Conservation (phyloP, 2,888 invertebrate species). For the Osedax fenrisi region DNA sequence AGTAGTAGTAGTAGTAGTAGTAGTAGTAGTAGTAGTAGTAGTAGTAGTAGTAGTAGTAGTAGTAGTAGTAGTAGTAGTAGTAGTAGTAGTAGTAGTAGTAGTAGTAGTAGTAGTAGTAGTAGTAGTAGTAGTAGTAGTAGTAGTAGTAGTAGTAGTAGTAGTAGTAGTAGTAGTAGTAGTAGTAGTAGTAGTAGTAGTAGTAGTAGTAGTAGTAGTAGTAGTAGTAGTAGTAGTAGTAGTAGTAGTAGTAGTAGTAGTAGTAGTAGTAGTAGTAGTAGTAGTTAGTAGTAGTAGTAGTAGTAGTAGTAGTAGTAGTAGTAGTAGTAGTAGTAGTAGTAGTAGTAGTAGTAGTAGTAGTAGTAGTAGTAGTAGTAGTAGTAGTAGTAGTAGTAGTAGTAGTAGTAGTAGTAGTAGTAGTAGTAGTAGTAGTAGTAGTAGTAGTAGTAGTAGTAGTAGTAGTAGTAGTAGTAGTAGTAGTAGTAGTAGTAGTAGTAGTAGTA, state of each 20-base stretch:
- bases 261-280: no score
- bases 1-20: constrained; percentile 33
- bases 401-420: constrained; percentile 20
- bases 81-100: constrained; percentile 33
- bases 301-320: constrained; percentile 31
- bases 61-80: constrained; percentile 30
- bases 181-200: constrained; percentile 33
- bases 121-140: constrained; percentile 32
- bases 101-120: constrained; percentile 32
- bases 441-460: constrained; percentile 19
- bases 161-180: constrained; percentile 31
- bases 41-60: constrained; percentile 33
- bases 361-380: constrained; percentile 20
- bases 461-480: constrained; percentile 19
- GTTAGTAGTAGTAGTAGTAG: constrained; percentile 31
- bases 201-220: constrained; percentile 34
- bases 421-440: constrained; percentile 14
- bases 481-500: no score
- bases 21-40: constrained; percentile 34
- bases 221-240: constrained; percentile 33
- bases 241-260: no score
- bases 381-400: constrained; percentile 21
- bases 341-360: constrained; percentile 21
- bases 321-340: constrained; percentile 20
- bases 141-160: constrained; percentile 21